Evolutionary conservation across 1,140 invertebrate genomes (phyloP).

Genomic region (Drosophila virilis): DNA sequence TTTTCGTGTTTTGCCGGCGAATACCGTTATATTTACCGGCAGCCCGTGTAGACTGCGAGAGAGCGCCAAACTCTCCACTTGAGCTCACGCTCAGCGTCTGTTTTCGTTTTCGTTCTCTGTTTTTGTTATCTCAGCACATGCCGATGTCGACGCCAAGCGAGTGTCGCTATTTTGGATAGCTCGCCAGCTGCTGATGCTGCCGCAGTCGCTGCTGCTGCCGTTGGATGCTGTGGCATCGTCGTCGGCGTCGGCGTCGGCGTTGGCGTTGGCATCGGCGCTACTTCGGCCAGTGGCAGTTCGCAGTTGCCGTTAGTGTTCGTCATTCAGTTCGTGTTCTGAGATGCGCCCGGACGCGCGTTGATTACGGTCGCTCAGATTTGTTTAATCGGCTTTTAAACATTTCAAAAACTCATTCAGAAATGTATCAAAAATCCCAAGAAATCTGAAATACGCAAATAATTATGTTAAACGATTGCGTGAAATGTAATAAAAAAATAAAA

Average conservation of each 20-base stretch:
- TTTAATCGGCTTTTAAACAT: slow-evolving; percentile 48
- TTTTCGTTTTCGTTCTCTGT: slow-evolving; percentile 67
- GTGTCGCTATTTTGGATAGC: slow-evolving; percentile 67
- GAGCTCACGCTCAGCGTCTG: slow-evolving; percentile 18
- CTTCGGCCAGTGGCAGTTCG: slow-evolving; percentile 41
- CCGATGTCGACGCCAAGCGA: slow-evolving; percentile 45
- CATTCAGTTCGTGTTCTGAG: slow-evolving; percentile 83
- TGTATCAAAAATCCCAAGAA: slow-evolving; percentile 6
- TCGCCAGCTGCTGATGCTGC: slow-evolving; percentile 48
- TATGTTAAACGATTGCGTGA: background rate
- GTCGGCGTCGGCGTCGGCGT: background rate
- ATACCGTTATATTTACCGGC: slow-evolving; percentile 63
- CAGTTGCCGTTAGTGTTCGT: slow-evolving; percentile 60
- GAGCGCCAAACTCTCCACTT: slow-evolving; percentile 49
- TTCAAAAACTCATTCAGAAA: slow-evolving; percentile 20
- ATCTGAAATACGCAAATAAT: slow-evolving; percentile 4
- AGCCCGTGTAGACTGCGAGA: slow-evolving; percentile 45
- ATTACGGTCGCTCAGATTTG: slow-evolving; percentile 54
- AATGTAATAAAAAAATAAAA: slow-evolving; percentile 1
- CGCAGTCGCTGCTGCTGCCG: slow-evolving; percentile 15
- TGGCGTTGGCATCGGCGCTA: slow-evolving; percentile 27
- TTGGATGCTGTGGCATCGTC: slow-evolving; percentile 22
- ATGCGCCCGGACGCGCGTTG: slow-evolving; percentile 78
- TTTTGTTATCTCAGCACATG: slow-evolving; percentile 75
- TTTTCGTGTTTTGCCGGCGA: slow-evolving; percentile 61